phyloP scores from a whole-genome alignment of 2,888 invertebrate genomes.

The Campaea margaritaria region DNA sequence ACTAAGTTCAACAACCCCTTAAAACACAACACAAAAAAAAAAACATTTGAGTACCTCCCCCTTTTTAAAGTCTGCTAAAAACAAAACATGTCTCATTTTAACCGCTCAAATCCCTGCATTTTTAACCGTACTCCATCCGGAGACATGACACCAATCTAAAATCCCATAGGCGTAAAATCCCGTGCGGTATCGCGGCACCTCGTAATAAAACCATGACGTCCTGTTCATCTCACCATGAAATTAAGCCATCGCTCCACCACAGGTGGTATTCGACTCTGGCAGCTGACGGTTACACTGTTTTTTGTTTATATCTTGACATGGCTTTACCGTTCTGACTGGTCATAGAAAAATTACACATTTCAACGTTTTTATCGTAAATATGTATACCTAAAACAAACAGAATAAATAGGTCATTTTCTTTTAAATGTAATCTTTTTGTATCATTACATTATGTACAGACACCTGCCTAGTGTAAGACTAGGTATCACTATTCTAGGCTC shows the following conservation, averaged over 20 bases:
- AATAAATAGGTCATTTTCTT: no score
- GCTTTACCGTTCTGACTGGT: constrained; percentile 19
- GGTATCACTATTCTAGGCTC: no score
- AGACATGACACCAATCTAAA: constrained; percentile 32
- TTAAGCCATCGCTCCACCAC: constrained; percentile 48
- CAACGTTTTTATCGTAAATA: no score
- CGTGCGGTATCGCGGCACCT: constrained; percentile 39
- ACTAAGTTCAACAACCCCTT: no score
- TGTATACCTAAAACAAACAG: no score
- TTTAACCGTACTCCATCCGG: constrained; percentile 6
- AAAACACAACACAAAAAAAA: no score
- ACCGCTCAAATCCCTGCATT: not conserved
- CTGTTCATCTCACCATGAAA: constrained; percentile 52
- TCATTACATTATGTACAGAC: no score
- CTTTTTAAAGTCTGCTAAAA: not conserved
- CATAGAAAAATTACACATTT: constrained; percentile 7
- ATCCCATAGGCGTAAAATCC: constrained; percentile 42
- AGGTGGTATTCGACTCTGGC: constrained; percentile 23
- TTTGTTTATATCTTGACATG: constrained; percentile 31
- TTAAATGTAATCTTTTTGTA: no score
- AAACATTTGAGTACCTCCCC: no score
- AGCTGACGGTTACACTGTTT: constrained; percentile 20
- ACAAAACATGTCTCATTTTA: not conserved
- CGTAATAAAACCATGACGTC: constrained; percentile 42
- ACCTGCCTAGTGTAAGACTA: no score